phyloP scores from a whole-genome alignment of 2,888 invertebrate species.

The Tuberolachnus salignus region DNA sequence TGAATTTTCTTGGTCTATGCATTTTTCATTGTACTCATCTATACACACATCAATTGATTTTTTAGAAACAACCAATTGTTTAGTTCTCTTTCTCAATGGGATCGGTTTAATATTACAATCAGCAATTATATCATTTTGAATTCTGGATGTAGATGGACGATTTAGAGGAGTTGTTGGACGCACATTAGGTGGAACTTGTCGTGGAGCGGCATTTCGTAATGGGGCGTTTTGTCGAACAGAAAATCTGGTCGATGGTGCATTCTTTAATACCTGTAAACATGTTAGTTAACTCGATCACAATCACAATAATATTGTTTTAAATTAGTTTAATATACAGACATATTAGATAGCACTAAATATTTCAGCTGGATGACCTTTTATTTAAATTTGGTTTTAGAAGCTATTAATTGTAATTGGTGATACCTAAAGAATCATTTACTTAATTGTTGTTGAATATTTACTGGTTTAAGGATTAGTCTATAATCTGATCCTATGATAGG shows the following conservation, averaged over 20 bases:
- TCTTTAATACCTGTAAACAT: slow-evolving; percentile 39
- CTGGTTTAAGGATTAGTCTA: slow-evolving; percentile 44
- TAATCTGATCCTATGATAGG: slow-evolving; percentile 29
- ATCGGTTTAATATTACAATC: slow-evolving; percentile 24
- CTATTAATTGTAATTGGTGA: too few species aligned
- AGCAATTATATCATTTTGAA: slow-evolving; percentile 19
- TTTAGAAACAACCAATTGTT: slow-evolving; percentile 19
- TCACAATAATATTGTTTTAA: not conserved
- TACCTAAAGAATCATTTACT: not conserved
- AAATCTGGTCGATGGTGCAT: not conserved
- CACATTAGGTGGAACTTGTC: not conserved
- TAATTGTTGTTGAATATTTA: slow-evolving; percentile 37
- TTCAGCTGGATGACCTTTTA: too few species aligned
- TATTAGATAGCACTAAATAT: too few species aligned
- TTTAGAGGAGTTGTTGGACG: not conserved
- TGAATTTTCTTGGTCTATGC: not conserved
- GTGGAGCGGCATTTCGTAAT: not conserved
- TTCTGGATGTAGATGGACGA: not conserved
- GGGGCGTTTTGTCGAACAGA: not conserved
- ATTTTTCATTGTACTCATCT: slow-evolving; percentile 29
- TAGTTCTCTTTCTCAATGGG: not conserved
- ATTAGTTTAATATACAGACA: not conserved
- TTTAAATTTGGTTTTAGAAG: too few species aligned
- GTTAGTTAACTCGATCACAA: not conserved
- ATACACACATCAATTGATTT: slow-evolving; percentile 27